Conservation (phyloP, 2,797 vertebrate species). For the Dermochelys coriacea region DNA sequence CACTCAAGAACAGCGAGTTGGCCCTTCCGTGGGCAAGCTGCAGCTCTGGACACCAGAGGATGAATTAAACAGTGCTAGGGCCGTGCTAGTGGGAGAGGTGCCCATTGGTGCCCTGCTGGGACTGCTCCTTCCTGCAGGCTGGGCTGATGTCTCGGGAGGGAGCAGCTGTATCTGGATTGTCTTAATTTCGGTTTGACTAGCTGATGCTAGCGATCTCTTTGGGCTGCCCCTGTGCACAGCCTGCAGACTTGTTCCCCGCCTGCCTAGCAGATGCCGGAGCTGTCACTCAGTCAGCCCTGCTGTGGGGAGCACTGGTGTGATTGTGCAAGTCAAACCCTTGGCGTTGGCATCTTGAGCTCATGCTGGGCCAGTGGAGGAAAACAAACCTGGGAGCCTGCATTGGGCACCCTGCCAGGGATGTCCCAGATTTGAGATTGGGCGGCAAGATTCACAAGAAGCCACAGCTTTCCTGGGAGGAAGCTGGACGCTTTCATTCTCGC, state of each 20-base stretch:
- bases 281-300: rapidly evolving
- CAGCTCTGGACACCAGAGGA: rapidly evolving
- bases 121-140: neutral
- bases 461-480: neutral
- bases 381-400: neutral
- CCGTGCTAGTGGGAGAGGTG: rapidly evolving
- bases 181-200: neutral
- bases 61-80: rapidly evolving
- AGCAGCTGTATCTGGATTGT: neutral
- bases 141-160: neutral
- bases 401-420: neutral
- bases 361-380: neutral
- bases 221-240: neutral
- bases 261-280: neutral
- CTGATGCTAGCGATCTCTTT: neutral
- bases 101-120: neutral
- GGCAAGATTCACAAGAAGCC: neutral
- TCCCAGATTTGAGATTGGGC: neutral
- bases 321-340: neutral
- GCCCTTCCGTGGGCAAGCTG: neutral
- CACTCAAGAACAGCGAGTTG: neutral
- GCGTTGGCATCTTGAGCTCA: neutral
- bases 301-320: neutral
- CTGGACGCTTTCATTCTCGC: neutral
- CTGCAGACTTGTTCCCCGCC: neutral